Evolutionary conservation across 1,140 invertebrate genomes (phyloP), one percentile per base, ranked within the genome.

Genomic region (Zeugodacus cucurbitae): DNA sequence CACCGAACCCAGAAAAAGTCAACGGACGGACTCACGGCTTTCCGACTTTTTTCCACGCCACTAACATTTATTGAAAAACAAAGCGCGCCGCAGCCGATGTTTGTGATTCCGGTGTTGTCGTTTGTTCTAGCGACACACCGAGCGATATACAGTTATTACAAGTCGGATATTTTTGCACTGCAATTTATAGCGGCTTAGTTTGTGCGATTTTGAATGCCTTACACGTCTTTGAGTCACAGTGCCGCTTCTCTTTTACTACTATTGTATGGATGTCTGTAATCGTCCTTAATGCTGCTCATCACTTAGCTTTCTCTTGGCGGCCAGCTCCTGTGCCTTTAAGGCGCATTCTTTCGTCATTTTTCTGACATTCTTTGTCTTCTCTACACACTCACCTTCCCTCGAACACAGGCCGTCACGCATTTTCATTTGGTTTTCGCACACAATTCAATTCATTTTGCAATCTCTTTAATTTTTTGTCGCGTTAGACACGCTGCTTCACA

Each of bases 371-470:
- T 26, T 5, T 26, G 58, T 70, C 1, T 48, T 29, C 26, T 48
- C 14, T 37, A 41, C 64, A 17, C 41, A 26, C 74, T 26, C 74
- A 44, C 26, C 74, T 48, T n/a, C n/a, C 22, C n/a, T 62, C 58
- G 17, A 54, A 17, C 48, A 20, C 14, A 10, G 14, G 2, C 17
- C 37, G 14, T 74, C 70, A n/a, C 37, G 32, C 22, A 37, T 74
- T 74, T 54, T 48, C 82, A 8, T 74, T 5, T 34, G 29, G 59
- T 86, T 86, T 59, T 86, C 85, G 57, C 54, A 86, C 85, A 59
- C 54, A 86, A 86, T 86, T 86, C 85, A 86, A 86, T 86, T 86
- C 57, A 59, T 86, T 86, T 59, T 86, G 57, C 57, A 82, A 82
- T 82, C 8, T 48, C 74, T 82, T 82, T 54, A 82, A 82, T 82